Conservation (phyloP, 2,113 vertebrate species). For the Neomonachus schauinslandi region DNA sequence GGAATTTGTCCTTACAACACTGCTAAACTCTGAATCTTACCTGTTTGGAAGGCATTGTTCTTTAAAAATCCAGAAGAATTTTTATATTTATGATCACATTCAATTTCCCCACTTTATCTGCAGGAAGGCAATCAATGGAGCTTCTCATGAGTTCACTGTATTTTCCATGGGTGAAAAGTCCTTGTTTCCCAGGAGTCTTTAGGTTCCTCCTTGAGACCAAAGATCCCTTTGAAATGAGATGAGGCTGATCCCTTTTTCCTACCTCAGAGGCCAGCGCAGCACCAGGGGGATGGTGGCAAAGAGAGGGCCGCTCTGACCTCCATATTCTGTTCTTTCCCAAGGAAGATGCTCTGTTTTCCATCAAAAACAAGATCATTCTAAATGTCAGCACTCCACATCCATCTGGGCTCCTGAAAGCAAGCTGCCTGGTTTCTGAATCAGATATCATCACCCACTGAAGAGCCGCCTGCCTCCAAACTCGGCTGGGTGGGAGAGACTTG, state of each 20-base stretch:
- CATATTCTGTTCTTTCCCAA: background rate
- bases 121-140: background rate
- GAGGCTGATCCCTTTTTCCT: background rate
- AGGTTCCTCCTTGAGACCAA: background rate
- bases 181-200: background rate
- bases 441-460: conserved; percentile 29
- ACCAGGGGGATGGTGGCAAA: rapidly evolving
- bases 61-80: background rate
- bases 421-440: conserved; percentile 62
- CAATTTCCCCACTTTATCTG: background rate
- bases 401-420: conserved; percentile 67
- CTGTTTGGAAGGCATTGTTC: background rate
- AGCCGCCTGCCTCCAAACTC: background rate
- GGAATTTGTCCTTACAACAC: background rate
- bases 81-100: background rate
- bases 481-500: background rate
- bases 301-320: background rate
- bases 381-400: conserved; percentile 62
- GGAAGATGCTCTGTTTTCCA: conserved; percentile 54
- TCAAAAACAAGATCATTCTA: conserved; percentile 54
- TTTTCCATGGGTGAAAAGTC: background rate
- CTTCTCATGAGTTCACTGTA: background rate
- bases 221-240: background rate
- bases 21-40: background rate
- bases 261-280: background rate